These are phyloP conservation scores for Lophius americanus DNA, from an alignment of 2,797 vertebrate species.

Conservation along the genomic window DNA sequence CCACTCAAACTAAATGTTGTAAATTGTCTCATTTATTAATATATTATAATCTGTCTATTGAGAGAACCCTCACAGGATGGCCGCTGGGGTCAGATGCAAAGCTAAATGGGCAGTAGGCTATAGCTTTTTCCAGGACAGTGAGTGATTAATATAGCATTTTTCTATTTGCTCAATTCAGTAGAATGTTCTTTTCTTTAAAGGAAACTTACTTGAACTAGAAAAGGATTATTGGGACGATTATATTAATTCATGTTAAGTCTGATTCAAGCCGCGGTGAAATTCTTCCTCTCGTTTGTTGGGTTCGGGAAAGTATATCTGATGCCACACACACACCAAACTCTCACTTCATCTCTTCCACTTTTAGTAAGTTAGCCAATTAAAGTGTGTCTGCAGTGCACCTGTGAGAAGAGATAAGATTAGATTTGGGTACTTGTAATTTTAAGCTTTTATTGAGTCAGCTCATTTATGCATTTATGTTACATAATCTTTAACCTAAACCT, in stretches of 20 bases:
- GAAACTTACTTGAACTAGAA: background rate
- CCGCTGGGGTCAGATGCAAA: too few relatives aligned
- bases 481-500: slow-evolving; percentile 50
- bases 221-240: background rate
- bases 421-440: slow-evolving; percentile 51
- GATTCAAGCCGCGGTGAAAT: background rate
- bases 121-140: background rate
- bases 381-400: slow-evolving; percentile 45
- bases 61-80: too few relatives aligned
- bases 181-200: background rate
- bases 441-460: slow-evolving; percentile 66
- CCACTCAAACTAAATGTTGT: too few relatives aligned
- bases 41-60: too few relatives aligned
- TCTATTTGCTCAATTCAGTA: background rate
- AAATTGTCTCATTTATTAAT: too few relatives aligned
- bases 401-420: slow-evolving; percentile 40
- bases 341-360: slow-evolving; percentile 18
- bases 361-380: slow-evolving; percentile 10
- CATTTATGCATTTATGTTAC: slow-evolving; percentile 45
- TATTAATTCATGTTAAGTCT: background rate
- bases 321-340: slow-evolving; percentile 4
- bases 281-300: background rate
- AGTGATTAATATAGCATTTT: slow-evolving; percentile 3
- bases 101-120: too few relatives aligned
- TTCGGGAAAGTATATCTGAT: slow-evolving; percentile 6